These are phyloP conservation scores for Hemibagrus guttatus DNA, from an alignment of 2,797 vertebrate species.

Conservation along the genomic window DNA sequence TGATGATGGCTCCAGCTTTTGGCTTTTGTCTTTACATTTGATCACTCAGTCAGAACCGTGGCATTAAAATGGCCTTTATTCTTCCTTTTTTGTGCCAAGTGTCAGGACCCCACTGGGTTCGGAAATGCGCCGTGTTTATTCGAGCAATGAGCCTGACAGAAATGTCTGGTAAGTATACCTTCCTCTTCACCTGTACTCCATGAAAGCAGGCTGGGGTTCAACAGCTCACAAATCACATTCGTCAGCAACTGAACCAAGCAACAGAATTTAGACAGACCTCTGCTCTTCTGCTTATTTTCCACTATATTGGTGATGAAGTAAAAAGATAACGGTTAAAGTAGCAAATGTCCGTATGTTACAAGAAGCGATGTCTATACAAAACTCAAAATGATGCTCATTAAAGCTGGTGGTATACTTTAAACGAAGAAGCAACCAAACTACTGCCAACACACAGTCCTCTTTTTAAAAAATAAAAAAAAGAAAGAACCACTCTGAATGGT, in stretches of 20 bases:
- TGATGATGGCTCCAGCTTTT: neutral
- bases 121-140: slow-evolving; percentile 64
- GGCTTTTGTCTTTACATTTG: slow-evolving; percentile 26
- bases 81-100: slow-evolving; percentile 62
- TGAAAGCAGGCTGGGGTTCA: slow-evolving; percentile 33
- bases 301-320: no score
- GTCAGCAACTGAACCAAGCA: slow-evolving; percentile 40
- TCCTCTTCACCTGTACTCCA: slow-evolving; percentile 23
- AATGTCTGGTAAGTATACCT: slow-evolving; percentile 63
- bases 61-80: slow-evolving; percentile 58
- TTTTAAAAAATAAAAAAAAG: neutral
- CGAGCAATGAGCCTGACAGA: slow-evolving; percentile 64
- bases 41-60: neutral
- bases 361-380: neutral
- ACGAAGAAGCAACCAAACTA: neutral
- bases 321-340: neutral
- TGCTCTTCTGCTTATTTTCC: neutral
- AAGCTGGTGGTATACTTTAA: slow-evolving; percentile 11
- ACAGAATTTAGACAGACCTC: neutral
- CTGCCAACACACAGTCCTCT: neutral
- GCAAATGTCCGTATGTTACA: neutral
- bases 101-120: slow-evolving; percentile 64
- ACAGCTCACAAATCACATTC: slow-evolving; percentile 4
- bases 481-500: no score
- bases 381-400: neutral